Evolutionary conservation across 1,140 invertebrate species (phyloP).

Genomic region (Steinernema feltiae): DNA sequence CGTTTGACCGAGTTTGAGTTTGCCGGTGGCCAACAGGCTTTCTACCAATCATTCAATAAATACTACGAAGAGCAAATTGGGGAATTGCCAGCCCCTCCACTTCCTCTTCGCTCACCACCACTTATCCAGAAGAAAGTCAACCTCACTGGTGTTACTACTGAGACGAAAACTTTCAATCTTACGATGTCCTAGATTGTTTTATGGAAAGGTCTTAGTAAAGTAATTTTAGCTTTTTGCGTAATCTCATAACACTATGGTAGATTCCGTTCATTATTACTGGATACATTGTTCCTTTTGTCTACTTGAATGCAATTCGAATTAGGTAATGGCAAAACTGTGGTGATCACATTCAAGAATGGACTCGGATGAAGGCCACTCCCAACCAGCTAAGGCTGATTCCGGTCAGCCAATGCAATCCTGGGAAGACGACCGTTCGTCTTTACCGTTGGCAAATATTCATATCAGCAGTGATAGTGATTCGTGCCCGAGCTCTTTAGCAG

Average conservation of each 20-base stretch:
- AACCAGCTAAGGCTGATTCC: no score
- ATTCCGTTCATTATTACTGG: not conserved
- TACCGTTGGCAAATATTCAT: not conserved
- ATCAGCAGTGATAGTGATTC: not conserved
- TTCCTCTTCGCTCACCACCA: conserved; percentile 46
- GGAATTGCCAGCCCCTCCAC: conserved; percentile 37
- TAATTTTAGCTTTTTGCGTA: not conserved
- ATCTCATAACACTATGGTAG: not conserved
- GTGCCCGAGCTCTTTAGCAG: not conserved
- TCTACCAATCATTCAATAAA: conserved; percentile 36
- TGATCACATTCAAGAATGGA: no score
- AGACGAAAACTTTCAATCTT: conserved; percentile 10
- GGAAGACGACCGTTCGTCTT: not conserved
- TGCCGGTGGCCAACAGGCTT: conserved; percentile 40
- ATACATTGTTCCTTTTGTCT: not conserved
- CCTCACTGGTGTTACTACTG: not conserved
- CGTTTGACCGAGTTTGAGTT: conserved; percentile 58
- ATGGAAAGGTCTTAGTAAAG: not conserved
- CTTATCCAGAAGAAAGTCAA: conserved; percentile 17
- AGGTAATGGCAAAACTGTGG: no score
- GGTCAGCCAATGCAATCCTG: no score
- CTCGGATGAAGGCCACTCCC: not conserved
- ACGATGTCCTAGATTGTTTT: not conserved
- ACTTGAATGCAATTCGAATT: no score
- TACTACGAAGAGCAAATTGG: conserved; percentile 41